These are phyloP conservation scores for Tetheella fluctuosa DNA, from an alignment of 2,888 invertebrate species.

Conservation along the genomic window DNA sequence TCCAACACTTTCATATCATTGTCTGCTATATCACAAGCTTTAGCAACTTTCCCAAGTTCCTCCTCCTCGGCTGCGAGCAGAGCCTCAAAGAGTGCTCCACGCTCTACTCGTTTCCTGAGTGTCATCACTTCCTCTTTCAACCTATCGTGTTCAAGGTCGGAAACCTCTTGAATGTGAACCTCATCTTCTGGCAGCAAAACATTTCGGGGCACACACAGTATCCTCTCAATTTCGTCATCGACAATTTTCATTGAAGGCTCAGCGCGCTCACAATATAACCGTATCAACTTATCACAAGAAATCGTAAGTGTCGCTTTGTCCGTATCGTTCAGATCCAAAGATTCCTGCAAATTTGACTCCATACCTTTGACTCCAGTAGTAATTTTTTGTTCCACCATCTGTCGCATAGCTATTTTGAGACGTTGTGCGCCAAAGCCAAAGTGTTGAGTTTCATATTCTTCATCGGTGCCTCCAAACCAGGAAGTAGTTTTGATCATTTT, in stretches of 20 bases:
- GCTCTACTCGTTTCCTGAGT: conserved; percentile 63
- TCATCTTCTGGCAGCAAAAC: conserved; percentile 73
- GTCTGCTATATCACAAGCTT: conserved; percentile 68
- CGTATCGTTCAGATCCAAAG: conserved; percentile 68
- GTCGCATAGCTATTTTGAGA: conserved; percentile 71
- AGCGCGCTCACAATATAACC: conserved; percentile 68
- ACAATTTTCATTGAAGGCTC: conserved; percentile 63
- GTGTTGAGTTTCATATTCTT: conserved; percentile 80
- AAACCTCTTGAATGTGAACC: conserved; percentile 61
- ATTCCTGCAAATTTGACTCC: conserved; percentile 65
- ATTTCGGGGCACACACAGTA: conserved; percentile 68
- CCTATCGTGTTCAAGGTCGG: conserved; percentile 64
- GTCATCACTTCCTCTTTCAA: conserved; percentile 65
- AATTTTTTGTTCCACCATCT: conserved; percentile 78
- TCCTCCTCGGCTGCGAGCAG: conserved; percentile 68
- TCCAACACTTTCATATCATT: conserved; percentile 73
- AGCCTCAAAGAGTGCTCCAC: conserved; percentile 72
- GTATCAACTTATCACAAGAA: conserved; percentile 70
- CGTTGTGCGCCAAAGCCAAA: conserved; percentile 78
- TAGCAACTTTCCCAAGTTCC: conserved; percentile 64
- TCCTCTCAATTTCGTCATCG: conserved; percentile 68
- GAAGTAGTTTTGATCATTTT: conserved; percentile 65
- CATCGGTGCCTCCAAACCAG: conserved; percentile 73
- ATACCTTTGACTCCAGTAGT: conserved; percentile 68
- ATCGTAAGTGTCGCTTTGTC: conserved; percentile 64